Evolutionary conservation across 2,797 vertebrate genomes (phyloP).

Genomic region (Hypotaenidia philippensis): DNA sequence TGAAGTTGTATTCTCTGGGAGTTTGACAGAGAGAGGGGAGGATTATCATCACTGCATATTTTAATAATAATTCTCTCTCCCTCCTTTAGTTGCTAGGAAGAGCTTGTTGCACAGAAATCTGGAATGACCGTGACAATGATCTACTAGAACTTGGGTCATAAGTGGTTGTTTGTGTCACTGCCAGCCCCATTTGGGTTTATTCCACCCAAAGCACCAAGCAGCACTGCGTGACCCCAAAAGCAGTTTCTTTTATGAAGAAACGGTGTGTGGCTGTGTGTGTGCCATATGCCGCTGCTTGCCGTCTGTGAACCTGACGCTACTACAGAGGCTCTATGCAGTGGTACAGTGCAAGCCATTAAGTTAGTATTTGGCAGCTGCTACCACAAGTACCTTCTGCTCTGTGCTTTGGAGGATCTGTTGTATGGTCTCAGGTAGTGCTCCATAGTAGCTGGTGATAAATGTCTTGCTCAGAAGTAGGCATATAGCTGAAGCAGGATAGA

Average conservation of each 20-base stretch:
- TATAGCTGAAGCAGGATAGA: background rate
- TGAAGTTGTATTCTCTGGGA: slow-evolving; percentile 52
- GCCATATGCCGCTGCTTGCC: background rate
- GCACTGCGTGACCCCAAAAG: background rate
- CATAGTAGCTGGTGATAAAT: background rate
- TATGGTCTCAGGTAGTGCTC: background rate
- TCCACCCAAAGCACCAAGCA: background rate
- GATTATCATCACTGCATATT: slow-evolving; percentile 45
- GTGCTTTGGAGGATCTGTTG: background rate
- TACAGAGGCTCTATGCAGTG: background rate
- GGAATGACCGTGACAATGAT: background rate
- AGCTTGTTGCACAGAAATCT: background rate
- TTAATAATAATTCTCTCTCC: slow-evolving; percentile 30
- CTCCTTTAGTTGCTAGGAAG: background rate
- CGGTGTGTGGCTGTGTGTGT: background rate
- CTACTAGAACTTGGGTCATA: background rate
- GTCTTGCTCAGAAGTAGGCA: background rate
- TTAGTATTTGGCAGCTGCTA: background rate
- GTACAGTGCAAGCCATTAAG: background rate
- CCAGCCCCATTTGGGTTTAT: background rate
- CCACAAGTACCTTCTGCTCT: background rate
- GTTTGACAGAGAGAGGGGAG: slow-evolving; percentile 26
- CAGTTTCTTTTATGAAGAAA: background rate
- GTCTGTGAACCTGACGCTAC: background rate
- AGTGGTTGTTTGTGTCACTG: background rate